Base-by-base conservation (phyloP, 2,113 vertebrate genomes). In the Anarrhichthys ocellatus region DNA sequence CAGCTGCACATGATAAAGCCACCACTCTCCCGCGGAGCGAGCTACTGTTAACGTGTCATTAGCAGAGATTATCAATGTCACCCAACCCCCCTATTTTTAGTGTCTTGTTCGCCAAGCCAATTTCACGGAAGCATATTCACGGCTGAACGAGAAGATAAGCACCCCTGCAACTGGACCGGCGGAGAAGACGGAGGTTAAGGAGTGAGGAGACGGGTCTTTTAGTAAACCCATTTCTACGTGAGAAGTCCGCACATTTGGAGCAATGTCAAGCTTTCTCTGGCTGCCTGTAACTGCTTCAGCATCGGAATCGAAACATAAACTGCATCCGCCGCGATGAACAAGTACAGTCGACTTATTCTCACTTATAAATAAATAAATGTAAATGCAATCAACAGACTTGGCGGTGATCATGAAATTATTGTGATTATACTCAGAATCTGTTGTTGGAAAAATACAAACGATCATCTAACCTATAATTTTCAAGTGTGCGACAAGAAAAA, bases 31-130 rank as follows among this genome's bases (percentile, higher is more conserved):
- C 73, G 91, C 38, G 74, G 89, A 91, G 91, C 81, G 48, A 84
- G 90, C 83, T 54, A 87, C 91, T 93, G 90, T 89, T 92, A 94
- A 91, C 81, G 88, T 93, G 89, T 94, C 94, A 93, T 94, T 94
- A 95, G 89, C 84, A 84, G 86, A 92, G 91, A 92, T 94, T 89
- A 94, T 93, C 94, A 93, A 91, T 93, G 94, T 93, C 92, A 94
- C 88, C 88, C 87, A 81, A 76, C 80, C 80, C 79, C 32, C 73
- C 89, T 92, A 91, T 94, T 93, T 94, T 93, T 93, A 92, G 91
- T 77, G 78, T 66, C 82, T 82, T 70, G 73, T 80, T 87, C 90
- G 80, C 82, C 77, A 71, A 88, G 89, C 87, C 91, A 93, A 90
- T 92, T 90, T 92, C 82, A 91, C 82, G 83, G 87, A 71, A 68